phyloP scores from a whole-genome alignment of 2,113 vertebrate genomes.

The Macheiramphus alcinus region DNA sequence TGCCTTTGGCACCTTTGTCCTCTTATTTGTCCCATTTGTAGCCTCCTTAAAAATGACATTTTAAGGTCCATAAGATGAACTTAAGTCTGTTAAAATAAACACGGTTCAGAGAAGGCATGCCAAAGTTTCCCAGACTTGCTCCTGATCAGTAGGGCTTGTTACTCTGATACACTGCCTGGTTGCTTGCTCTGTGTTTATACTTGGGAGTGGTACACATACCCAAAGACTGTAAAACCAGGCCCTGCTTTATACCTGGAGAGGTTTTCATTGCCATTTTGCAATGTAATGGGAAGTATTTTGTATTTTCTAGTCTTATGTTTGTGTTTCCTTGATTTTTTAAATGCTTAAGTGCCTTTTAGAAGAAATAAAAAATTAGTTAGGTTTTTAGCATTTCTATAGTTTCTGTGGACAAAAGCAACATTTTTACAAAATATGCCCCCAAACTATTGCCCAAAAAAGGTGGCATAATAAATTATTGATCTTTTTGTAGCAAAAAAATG shows the following conservation, averaged over 20 bases:
- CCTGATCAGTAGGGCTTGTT: neutral
- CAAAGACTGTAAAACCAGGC: neutral
- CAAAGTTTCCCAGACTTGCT: neutral
- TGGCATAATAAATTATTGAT: neutral
- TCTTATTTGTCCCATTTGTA: neutral
- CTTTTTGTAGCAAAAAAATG: neutral
- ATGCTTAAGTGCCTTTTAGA: neutral
- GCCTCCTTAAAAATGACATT: neutral
- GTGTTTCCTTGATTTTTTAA: neutral
- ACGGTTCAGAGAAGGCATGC: neutral
- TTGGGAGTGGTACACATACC: neutral
- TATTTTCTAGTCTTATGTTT: neutral
- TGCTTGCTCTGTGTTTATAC: neutral
- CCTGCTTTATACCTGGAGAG: neutral
- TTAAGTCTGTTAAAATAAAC: neutral
- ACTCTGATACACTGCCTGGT: neutral
- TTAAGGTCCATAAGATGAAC: neutral
- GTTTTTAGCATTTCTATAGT: neutral
- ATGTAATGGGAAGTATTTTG: neutral
- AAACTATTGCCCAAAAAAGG: neutral
- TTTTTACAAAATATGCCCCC: neutral
- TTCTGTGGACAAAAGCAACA: neutral
- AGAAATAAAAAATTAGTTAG: neutral
- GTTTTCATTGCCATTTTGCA: neutral
- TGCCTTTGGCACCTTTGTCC: neutral